Percentiles rank a stretch among this genome's conserved stretches.
Conservation (phyloP, 92 coral and sea anemone species). For the Plumapathes pennacea region DNA sequence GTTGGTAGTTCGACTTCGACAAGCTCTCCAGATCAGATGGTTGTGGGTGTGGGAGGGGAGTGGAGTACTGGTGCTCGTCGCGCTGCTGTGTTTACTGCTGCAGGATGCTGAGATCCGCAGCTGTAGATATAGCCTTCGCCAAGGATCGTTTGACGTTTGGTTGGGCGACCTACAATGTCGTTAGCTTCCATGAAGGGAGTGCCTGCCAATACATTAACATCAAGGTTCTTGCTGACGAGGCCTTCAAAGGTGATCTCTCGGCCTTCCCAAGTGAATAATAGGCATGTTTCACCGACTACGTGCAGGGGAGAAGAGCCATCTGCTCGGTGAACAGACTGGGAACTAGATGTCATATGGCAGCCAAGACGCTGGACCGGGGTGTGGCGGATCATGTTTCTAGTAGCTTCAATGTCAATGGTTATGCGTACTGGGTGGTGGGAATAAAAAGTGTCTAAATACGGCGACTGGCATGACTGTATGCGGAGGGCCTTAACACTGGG, state of each 20-base stretch:
- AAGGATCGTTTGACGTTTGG: slow-evolving; percentile 33
- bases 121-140: slow-evolving; percentile 15
- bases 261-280: not conserved
- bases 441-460: not conserved
- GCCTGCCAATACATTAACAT: slow-evolving; percentile 16
- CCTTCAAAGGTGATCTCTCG: slow-evolving; percentile 5
- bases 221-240: slow-evolving; percentile 5
- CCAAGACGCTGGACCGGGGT: not conserved
- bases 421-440: not conserved
- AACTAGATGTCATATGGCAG: not conserved
- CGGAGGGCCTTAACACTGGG: no score
- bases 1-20: slow-evolving; percentile 44
- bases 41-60: slow-evolving; percentile 36
- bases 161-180: slow-evolving; percentile 35
- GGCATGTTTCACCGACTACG: slow-evolving; percentile 15
- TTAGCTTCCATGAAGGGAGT: slow-evolving; percentile 45
- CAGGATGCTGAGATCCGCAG: slow-evolving; percentile 2
- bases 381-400: not conserved
- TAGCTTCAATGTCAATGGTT: no score
- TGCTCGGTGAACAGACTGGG: slow-evolving; percentile 8
- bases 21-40: slow-evolving; percentile 58
- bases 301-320: slow-evolving; percentile 36
- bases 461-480: no score
- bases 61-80: slow-evolving; percentile 21
- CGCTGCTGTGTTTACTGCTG: not conserved